Percentiles rank a stretch among this genome's conserved stretches.
These are phyloP conservation scores for Epinephelus moara DNA, from an alignment of 2,113 vertebrate species.

Conservation along the genomic window DNA sequence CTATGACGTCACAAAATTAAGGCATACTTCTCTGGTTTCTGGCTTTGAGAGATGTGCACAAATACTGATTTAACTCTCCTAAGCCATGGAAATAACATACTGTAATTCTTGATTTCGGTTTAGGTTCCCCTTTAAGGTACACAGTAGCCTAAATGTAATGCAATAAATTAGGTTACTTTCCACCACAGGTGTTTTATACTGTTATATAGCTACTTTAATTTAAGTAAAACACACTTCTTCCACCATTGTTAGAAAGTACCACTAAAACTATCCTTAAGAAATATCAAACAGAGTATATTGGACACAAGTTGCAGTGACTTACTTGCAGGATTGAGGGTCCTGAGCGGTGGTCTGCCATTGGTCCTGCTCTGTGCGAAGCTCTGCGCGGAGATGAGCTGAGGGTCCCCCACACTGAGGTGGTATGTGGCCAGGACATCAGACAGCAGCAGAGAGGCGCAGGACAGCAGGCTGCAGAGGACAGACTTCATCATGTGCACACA, in stretches of 20 bases:
- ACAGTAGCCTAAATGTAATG: too few species aligned
- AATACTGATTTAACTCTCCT: too few species aligned
- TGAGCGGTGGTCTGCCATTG: conserved; percentile 54
- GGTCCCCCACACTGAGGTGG: conserved; percentile 56
- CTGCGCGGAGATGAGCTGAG: conserved; percentile 66
- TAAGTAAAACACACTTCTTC: not conserved
- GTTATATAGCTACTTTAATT: not conserved
- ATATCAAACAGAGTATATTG: not conserved
- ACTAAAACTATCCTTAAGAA: not conserved
- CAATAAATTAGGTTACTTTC: not conserved
- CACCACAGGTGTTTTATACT: not conserved
- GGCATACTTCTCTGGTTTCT: too few species aligned
- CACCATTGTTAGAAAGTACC: not conserved
- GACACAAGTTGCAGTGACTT: conserved; percentile 26
- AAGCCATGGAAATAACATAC: too few species aligned
- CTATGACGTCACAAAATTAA: too few species aligned
- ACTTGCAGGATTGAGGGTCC: conserved; percentile 81
- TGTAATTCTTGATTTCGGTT: too few species aligned
- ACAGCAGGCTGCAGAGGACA: conserved; percentile 70
- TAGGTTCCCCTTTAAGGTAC: too few species aligned
- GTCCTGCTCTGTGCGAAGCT: conserved; percentile 79
- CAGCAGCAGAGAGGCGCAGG: conserved; percentile 73
- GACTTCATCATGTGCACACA: conserved; percentile 63
- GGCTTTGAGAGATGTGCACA: too few species aligned
- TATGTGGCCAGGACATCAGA: conserved; percentile 73